Conservation (phyloP, 2,797 vertebrate species). For the Rachycentron canadum region DNA sequence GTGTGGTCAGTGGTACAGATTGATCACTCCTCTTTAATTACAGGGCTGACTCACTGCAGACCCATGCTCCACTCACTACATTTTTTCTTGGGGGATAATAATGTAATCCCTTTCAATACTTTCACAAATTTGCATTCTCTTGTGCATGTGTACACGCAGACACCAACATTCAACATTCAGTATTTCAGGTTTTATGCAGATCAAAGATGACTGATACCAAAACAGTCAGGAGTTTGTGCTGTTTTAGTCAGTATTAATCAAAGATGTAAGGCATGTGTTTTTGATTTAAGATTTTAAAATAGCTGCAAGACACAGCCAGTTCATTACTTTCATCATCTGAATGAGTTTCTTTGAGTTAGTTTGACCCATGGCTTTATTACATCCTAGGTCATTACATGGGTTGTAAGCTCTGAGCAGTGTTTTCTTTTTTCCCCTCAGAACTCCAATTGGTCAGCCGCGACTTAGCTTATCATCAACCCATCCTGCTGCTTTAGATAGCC, state of each 20-base stretch:
- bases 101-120: conserved; percentile 70
- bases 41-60: conserved; percentile 78
- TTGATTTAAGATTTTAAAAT: conserved; percentile 11
- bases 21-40: conserved; percentile 89
- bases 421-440: conserved; percentile 21
- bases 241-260: conserved; percentile 29
- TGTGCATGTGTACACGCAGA: conserved; percentile 17
- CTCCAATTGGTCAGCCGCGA: conserved; percentile 38
- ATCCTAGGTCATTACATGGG: conserved; percentile 16
- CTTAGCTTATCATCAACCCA: conserved; percentile 34
- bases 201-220: conserved; percentile 37
- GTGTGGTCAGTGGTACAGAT: conserved; percentile 85
- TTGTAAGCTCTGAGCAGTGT: conserved; percentile 17
- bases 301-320: conserved; percentile 17
- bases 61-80: conserved; percentile 60
- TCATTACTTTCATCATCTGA: conserved; percentile 48
- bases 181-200: conserved; percentile 33
- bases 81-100: conserved; percentile 64
- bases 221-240: conserved; percentile 16
- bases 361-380: conserved; percentile 27
- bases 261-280: conserved; percentile 16
- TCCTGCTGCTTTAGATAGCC: conserved; percentile 17
- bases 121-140: conserved; percentile 57
- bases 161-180: not conserved
- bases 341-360: conserved; percentile 28